A percentile compares a stretch with the other conserved stretches of the same genome.
Conservation (phyloP, 2,797 vertebrate species). For the Tragelaphus oryx region DNA sequence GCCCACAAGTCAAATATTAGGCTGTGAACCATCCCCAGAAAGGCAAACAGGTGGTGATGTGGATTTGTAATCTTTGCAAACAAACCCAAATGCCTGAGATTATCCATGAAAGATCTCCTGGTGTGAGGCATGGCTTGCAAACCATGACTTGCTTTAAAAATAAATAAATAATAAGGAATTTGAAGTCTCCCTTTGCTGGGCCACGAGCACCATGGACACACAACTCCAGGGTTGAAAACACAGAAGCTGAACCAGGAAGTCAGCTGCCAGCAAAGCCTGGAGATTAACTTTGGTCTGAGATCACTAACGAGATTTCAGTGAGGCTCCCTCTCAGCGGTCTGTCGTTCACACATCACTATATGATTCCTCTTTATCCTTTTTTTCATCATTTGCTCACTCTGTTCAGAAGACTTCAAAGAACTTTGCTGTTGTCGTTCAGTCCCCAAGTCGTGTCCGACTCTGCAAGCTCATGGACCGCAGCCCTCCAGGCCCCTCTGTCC, state of each 20-base stretch:
- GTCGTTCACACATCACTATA: accelerated
- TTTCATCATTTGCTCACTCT: accelerated
- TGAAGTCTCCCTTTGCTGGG: neutral
- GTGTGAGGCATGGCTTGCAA: accelerated
- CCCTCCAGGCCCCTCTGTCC: neutral
- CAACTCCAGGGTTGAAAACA: neutral
- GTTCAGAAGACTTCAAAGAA: neutral
- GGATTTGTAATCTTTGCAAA: neutral
- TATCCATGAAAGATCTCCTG: no score
- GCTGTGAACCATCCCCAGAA: slow-evolving; percentile 49
- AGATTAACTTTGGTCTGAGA: accelerated
- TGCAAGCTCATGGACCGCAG: neutral
- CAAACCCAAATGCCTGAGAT: slow-evolving; percentile 27
- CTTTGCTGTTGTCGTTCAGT: neutral
- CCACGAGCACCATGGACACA: neutral
- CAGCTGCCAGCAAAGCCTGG: neutral
- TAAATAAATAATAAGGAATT: no score
- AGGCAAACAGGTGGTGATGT: slow-evolving; percentile 73
- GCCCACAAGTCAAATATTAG: slow-evolving; percentile 79
- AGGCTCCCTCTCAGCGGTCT: no score
- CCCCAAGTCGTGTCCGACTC: neutral
- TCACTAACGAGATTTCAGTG: accelerated
- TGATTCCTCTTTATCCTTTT: accelerated
- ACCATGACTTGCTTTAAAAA: neutral
- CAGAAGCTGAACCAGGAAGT: neutral